Percentiles rank a stretch among this genome's conserved stretches.
These are phyloP conservation scores for Bos indicus DNA, from an alignment of 2,113 vertebrate genomes.

Conservation along the genomic window DNA sequence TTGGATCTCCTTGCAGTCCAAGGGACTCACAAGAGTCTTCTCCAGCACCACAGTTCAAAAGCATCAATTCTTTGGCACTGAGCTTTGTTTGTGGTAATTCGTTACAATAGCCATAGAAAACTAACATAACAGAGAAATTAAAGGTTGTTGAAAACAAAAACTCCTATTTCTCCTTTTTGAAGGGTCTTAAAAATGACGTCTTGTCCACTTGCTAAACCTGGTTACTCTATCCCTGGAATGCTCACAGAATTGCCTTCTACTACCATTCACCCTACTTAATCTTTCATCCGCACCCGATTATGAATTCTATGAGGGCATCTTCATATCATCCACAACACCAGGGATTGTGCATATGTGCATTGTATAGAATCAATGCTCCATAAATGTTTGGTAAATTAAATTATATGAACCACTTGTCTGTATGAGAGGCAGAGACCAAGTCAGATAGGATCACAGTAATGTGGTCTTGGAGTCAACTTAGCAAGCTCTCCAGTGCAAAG, in stretches of 20 bases:
- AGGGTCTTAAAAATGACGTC: neutral
- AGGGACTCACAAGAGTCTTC: too few relatives aligned
- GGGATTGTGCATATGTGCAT: neutral
- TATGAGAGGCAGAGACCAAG: neutral
- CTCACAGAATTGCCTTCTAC: neutral
- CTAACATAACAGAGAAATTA: neutral
- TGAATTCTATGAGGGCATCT: neutral
- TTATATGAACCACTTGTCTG: conserved; percentile 38
- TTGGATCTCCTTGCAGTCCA: too few relatives aligned
- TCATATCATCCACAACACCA: neutral
- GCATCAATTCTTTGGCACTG: rapidly evolving
- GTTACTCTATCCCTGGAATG: neutral
- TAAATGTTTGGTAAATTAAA: conserved; percentile 36
- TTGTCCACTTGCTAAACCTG: neutral
- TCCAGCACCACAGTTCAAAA: too few relatives aligned
- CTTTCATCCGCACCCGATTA: neutral
- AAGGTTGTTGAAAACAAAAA: neutral
- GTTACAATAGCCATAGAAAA: neutral
- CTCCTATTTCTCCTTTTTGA: neutral
- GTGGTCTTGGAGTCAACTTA: conserved; percentile 21
- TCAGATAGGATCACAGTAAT: neutral
- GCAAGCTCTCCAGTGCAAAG: conserved; percentile 39
- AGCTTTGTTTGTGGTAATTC: neutral
- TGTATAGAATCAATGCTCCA: neutral
- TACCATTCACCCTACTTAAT: neutral